Evolutionary conservation across 2,888 invertebrate genomes (phyloP).

Genomic region (Cephus runcator): DNA sequence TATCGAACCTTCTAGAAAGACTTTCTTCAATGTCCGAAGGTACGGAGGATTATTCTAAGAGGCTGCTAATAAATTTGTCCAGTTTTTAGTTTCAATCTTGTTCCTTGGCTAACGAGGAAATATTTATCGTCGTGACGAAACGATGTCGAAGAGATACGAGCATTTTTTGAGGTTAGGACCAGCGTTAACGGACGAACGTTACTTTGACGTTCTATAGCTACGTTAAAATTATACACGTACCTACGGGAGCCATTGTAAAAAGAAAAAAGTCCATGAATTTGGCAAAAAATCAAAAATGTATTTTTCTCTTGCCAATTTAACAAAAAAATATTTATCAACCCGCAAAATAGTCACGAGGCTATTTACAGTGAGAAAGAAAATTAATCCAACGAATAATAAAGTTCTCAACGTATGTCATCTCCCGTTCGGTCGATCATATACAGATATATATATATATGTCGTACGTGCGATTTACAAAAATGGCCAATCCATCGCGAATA

Average conservation of each 20-base stretch:
- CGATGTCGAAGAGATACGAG: neutral
- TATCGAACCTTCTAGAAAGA: neutral
- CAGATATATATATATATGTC: neutral
- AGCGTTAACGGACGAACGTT: neutral
- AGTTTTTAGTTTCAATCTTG: neutral
- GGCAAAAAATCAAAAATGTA: neutral
- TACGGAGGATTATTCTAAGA: neutral
- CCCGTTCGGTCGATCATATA: neutral
- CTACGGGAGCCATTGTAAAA: neutral
- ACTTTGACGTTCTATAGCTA: neutral
- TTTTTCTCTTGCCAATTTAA: neutral
- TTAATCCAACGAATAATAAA: neutral
- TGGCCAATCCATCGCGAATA: neutral
- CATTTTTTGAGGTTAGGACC: neutral
- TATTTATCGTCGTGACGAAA: neutral
- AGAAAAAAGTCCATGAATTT: neutral
- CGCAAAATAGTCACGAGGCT: neutral
- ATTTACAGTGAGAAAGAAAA: neutral
- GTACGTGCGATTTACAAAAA: neutral
- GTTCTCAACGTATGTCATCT: neutral
- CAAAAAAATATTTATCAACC: neutral
- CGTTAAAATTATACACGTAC: neutral
- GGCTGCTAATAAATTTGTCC: neutral
- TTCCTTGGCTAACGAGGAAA: neutral
- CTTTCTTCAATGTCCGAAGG: neutral